Evolutionary conservation across 2,888 invertebrate species (phyloP), one percentile per base, ranked within the genome.

Genomic region (Dicyrtomina minuta): DNA sequence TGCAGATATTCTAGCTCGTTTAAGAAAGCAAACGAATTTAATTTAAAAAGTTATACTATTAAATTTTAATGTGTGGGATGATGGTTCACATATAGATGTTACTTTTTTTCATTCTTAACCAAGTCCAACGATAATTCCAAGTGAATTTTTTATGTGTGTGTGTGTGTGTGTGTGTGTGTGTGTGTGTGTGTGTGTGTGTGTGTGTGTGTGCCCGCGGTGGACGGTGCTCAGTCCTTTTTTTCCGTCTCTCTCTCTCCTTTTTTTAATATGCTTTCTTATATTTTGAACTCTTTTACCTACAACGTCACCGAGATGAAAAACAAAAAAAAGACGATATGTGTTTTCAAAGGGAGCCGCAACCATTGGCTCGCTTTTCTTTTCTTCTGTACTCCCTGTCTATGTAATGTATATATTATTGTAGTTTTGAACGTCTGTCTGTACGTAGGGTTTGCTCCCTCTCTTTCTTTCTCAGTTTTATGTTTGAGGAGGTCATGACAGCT

Each of bases 401-500:
- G n/a, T n/a, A n/a, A n/a, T n/a, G n/a, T n/a, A n/a, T n/a, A n/a
- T n/a, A n/a, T n/a, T n/a, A n/a, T n/a, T n/a, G n/a, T n/a, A n/a
- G n/a, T n/a, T n/a, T n/a, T n/a, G n/a, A n/a, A n/a, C n/a, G n/a
- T n/a, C n/a, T n/a, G n/a, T n/a, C n/a, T n/a, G n/a, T n/a, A n/a
- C n/a, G 33, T 8, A 5, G 33, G 33, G 33, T 33, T 33, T 43
- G 56, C 51, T 43, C 55, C 43, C 49, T 41, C 41, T 33, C 33
- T 5, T 3, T 33, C 17, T 43, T 27, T 41, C 41, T 33, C 33
- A 33, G 33, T 33, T 27, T 43, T 27, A 20, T 26, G 24, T 56
- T 60, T 67, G 67, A 67, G 49, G 20, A 67, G 59, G 67, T 67
- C 67, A 67, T 67, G 67, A 67, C 51, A 51, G 60, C 53, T 27